phyloP scores from a whole-genome alignment of 1,140 invertebrate genomes.

The Saccostrea echinata region DNA sequence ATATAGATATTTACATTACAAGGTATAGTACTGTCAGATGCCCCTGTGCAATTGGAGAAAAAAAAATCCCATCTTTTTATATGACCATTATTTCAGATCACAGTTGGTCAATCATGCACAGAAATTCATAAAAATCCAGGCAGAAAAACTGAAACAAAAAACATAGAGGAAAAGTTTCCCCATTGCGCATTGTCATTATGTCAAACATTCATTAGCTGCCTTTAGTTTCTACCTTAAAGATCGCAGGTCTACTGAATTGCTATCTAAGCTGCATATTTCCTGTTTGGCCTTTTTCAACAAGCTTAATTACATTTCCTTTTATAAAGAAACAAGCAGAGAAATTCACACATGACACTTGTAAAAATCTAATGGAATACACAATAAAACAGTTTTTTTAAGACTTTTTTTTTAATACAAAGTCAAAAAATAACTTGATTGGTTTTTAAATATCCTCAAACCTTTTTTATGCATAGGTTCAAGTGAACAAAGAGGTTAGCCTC shows the following conservation, averaged over 20 bases:
- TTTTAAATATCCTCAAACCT: constrained; percentile 8
- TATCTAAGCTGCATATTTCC: constrained; percentile 6
- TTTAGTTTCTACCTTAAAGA: background rate
- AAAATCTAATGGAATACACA: constrained; percentile 29
- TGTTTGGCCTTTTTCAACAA: constrained; percentile 12
- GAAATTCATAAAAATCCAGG: background rate
- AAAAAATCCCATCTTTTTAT: background rate
- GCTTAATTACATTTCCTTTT: constrained; percentile 15
- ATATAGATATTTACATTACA: background rate
- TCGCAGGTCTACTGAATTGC: background rate
- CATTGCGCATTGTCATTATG: background rate
- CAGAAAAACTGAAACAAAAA: background rate
- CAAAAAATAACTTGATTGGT: constrained; percentile 18
- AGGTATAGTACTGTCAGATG: constrained; percentile 16
- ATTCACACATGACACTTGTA: constrained; percentile 25
- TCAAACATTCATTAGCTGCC: constrained; percentile 10
- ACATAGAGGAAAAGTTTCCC: background rate
- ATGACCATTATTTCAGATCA: background rate
- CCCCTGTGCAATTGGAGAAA: background rate
- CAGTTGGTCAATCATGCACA: constrained; percentile 9
- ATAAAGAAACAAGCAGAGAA: constrained; percentile 21
- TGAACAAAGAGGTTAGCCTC: constrained; percentile 1
- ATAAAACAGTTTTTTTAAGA: background rate
- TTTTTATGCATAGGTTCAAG: background rate
- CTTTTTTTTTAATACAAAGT: background rate